phyloP scores from a whole-genome alignment of 2,888 invertebrate species.

The Euplexia lucipara region DNA sequence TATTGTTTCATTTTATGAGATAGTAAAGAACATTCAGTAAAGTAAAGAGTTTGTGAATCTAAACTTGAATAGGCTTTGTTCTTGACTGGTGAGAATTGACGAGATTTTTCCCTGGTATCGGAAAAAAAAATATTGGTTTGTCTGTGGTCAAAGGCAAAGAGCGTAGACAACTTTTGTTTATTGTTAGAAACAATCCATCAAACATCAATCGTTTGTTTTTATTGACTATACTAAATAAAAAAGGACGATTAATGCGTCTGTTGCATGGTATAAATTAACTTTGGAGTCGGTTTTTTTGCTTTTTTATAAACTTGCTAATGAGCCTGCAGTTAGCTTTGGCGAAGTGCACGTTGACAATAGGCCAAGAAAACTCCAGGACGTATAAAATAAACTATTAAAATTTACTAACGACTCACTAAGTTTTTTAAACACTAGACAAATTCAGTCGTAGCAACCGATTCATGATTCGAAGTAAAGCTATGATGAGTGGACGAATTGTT shows the following conservation, averaged over 20 bases:
- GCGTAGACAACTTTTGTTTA: too few species aligned
- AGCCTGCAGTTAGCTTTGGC: neutral
- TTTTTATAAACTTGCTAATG: conserved; percentile 16
- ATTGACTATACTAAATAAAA: too few species aligned
- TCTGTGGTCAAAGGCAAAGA: too few species aligned
- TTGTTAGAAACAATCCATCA: too few species aligned
- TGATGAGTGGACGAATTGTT: neutral
- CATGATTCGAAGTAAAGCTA: neutral
- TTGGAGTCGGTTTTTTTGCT: neutral
- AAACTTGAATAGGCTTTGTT: too few species aligned
- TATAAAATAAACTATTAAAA: neutral
- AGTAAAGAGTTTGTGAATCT: too few species aligned
- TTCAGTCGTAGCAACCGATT: neutral
- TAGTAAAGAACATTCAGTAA: too few species aligned
- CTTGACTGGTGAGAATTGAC: too few species aligned
- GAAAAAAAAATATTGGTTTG: too few species aligned
- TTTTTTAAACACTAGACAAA: neutral
- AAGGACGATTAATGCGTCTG: neutral
- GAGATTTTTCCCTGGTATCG: too few species aligned
- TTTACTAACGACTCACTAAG: conserved; percentile 11
- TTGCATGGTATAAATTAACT: neutral
- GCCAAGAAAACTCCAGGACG: conserved; percentile 3
- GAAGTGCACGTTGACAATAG: conserved; percentile 22
- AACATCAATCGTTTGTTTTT: too few species aligned
- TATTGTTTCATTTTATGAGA: too few species aligned